A percentile compares a stretch with the other conserved stretches of the same genome.
phyloP scores from a whole-genome alignment of 2,888 invertebrate genomes.

The Meiosimyza decipiens region DNA sequence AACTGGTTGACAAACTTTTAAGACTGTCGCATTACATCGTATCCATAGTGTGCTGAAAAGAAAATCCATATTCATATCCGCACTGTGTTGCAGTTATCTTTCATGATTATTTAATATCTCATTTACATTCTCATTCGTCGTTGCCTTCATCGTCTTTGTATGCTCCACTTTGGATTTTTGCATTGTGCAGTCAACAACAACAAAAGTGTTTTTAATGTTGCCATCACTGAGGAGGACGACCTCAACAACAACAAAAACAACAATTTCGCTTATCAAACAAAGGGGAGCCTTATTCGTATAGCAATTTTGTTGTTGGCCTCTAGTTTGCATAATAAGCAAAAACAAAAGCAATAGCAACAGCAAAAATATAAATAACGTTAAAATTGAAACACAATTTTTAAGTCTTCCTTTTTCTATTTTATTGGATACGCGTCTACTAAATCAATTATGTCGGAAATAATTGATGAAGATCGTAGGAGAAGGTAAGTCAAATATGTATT shows the following conservation, averaged over 20 bases:
- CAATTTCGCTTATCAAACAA: conserved; percentile 22
- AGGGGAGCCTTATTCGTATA: conserved; percentile 23
- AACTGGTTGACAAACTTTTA: conserved; percentile 19
- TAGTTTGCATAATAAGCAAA: conserved; percentile 25
- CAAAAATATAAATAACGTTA: conserved; percentile 21
- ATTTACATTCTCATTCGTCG: conserved; percentile 13
- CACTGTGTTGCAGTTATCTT: conserved; percentile 10
- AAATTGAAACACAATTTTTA: conserved; percentile 18
- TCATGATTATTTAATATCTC: conserved; percentile 28
- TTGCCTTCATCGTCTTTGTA: conserved; percentile 5
- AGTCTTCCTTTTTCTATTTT: not conserved
- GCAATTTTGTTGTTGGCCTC: conserved; percentile 19
- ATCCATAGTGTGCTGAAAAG: not conserved
- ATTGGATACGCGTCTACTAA: conserved; percentile 3
- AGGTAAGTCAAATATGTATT: conserved; percentile 44
- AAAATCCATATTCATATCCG: conserved; percentile 23
- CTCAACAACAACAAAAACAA: conserved; percentile 14
- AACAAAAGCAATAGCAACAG: conserved; percentile 5
- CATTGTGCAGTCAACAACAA: conserved; percentile 3
- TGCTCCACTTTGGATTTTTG: conserved; percentile 7
- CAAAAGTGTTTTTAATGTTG: conserved; percentile 32
- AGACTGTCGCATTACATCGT: conserved; percentile 10
- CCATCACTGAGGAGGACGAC: conserved; percentile 25
- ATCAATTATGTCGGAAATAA: conserved; percentile 42
- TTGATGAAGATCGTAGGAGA: conserved; percentile 49